These are phyloP conservation scores for Sphaeramia orbicularis DNA, from an alignment of 2,797 vertebrate species.

Conservation along the genomic window DNA sequence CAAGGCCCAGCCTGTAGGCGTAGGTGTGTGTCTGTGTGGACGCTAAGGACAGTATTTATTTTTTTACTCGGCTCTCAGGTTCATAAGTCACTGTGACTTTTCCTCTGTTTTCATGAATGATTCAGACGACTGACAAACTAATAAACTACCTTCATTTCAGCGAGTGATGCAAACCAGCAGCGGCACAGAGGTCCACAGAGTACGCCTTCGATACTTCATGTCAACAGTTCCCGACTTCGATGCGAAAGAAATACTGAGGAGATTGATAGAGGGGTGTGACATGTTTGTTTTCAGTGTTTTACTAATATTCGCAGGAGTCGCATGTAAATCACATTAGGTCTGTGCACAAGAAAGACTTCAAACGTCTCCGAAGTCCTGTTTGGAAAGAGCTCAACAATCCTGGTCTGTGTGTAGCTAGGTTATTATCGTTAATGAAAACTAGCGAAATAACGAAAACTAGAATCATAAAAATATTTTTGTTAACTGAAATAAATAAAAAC, in stretches of 20 bases:
- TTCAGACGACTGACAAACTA: slow-evolving; percentile 45
- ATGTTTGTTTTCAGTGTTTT: slow-evolving; percentile 10
- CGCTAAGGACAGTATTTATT: slow-evolving; percentile 32
- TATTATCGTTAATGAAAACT: too few relatives aligned
- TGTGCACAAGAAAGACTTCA: neutral
- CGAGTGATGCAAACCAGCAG: slow-evolving; percentile 4
- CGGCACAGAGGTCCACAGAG: slow-evolving; percentile 6
- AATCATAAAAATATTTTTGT: too few relatives aligned
- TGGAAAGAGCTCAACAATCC: too few relatives aligned
- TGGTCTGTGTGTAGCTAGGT: too few relatives aligned
- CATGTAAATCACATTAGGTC: neutral
- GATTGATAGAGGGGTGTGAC: slow-evolving; percentile 15
- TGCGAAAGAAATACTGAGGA: neutral
- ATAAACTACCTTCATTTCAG: slow-evolving; percentile 17
- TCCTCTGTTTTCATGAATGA: slow-evolving; percentile 57
- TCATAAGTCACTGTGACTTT: slow-evolving; percentile 51
- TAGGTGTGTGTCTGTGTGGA: slow-evolving; percentile 1
- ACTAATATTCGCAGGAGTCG: neutral
- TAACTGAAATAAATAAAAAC: too few relatives aligned
- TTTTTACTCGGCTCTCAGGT: slow-evolving; percentile 11
- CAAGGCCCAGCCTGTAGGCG: slow-evolving; percentile 1
- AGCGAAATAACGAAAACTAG: too few relatives aligned
- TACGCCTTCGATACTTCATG: slow-evolving; percentile 17
- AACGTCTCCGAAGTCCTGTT: neutral
- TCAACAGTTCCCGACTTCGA: slow-evolving; percentile 6